phyloP scores from a whole-genome alignment of 1,140 invertebrate genomes.

The Scaptomyza montana region DNA sequence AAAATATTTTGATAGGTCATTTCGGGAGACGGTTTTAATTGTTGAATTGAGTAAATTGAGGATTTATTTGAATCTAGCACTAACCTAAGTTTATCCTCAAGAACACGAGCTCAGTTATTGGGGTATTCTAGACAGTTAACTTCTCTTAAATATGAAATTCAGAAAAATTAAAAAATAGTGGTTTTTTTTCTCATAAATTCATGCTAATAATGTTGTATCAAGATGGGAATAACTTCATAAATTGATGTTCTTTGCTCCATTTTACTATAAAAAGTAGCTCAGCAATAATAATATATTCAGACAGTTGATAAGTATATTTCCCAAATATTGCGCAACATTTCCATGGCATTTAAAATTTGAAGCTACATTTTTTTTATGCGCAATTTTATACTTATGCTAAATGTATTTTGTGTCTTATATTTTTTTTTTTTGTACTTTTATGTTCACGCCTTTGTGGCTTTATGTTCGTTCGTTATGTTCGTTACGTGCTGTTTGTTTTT shows the following conservation, averaged over 20 bases:
- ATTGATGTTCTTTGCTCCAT: no score
- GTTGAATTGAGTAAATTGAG: no score
- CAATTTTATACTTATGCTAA: slow-evolving; percentile 57
- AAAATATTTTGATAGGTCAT: background rate
- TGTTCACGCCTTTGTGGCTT: slow-evolving; percentile 54
- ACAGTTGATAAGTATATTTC: background rate
- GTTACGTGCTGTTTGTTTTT: slow-evolving; percentile 78
- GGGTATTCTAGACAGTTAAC: no score
- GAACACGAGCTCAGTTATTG: no score
- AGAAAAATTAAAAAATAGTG: no score
- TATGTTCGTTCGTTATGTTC: slow-evolving; percentile 47
- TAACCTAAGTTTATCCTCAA: no score
- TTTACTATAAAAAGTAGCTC: background rate
- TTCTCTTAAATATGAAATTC: no score
- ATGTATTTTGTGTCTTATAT: slow-evolving; percentile 36
- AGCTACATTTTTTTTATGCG: slow-evolving; percentile 17
- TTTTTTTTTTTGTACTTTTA: slow-evolving; percentile 58
- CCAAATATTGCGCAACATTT: slow-evolving; percentile 5
- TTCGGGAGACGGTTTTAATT: background rate
- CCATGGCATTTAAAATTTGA: background rate
- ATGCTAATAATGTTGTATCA: no score
- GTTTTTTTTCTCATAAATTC: no score
- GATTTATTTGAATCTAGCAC: no score
- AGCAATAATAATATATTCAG: background rate
- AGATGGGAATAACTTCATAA: no score